A percentile compares a stretch with the other conserved stretches of the same genome.
Evolutionary conservation across 1,140 invertebrate genomes (phyloP).

Genomic region (Drosophila orena): DNA sequence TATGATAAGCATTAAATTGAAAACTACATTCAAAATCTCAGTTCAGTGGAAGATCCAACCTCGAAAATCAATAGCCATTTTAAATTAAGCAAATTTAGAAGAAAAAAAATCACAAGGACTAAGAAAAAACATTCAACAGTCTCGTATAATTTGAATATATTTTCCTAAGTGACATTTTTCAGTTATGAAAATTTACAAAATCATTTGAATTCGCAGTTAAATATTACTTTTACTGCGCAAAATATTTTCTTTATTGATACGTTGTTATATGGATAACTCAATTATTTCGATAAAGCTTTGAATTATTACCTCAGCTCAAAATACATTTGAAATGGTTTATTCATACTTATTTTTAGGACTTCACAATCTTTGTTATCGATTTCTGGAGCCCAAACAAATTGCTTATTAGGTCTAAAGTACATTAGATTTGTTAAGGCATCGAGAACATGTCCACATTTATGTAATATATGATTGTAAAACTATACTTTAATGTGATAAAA

Average conservation of each 20-base stretch:
- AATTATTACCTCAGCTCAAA: background rate
- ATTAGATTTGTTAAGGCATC: slow-evolving; percentile 59
- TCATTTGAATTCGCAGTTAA: background rate
- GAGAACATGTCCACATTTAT: slow-evolving; percentile 49
- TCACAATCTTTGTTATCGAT: background rate
- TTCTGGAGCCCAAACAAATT: slow-evolving; percentile 3
- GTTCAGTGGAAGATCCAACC: background rate
- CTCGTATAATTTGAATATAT: too few species aligned
- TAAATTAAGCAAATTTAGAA: too few species aligned
- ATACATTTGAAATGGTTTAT: background rate
- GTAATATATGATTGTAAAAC: slow-evolving; percentile 68
- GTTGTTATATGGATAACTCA: background rate
- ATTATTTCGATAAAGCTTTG: background rate
- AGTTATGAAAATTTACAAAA: too few species aligned
- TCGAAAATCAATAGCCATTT: too few species aligned
- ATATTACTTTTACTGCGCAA: background rate
- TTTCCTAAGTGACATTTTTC: too few species aligned
- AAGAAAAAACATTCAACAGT: background rate
- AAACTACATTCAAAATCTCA: slow-evolving; percentile 1
- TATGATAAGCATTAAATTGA: too few species aligned
- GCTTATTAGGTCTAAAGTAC: slow-evolving; percentile 51
- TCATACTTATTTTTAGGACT: background rate
- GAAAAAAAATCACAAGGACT: background rate
- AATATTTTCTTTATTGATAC: background rate
- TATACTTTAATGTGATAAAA: slow-evolving; percentile 80